Evolutionary conservation across 2,113 vertebrate species (phyloP), one percentile per base, ranked within the genome.

Genomic region (Thamnophis sirtalis): DNA sequence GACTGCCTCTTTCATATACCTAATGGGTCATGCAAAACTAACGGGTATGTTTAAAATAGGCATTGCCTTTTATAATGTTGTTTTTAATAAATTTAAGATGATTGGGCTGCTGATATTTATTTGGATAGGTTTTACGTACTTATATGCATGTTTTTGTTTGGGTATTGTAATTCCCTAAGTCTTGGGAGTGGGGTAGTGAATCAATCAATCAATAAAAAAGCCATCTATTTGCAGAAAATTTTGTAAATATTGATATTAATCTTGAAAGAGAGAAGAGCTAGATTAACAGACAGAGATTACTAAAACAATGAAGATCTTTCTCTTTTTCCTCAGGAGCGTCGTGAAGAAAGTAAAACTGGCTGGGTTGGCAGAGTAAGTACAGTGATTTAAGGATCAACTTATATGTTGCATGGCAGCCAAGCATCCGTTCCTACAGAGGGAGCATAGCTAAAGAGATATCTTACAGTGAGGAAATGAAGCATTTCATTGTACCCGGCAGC

Each of bases 311-410:
- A 90, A 92, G 48, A 91, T 54, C 53, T 92, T 94, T 91, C 93
- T 96, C 94, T 49, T 93, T 93, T 1, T 95, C 93, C 60, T 68
- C 92, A 97, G 97, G 94, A 96, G 0, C 96, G 92, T 93, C 96
- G 94, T 0, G 98, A 99, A 96, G 96, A 54, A 38, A 99, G 98
- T 95, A 92, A 38, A 90, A 99, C 98, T 1, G 99, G 99, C 93
- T 99, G 99, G 99, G 96, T 99, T 94, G 99, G 99, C 92, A 98
- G 97, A 95, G 99, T 99, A 97, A 98, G 99, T 98, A 15, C 63
- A 80, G 17, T 38, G 33, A 21, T 60, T 89, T 92, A 89, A 55
- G 26, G 5, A 43, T 22, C 43, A 51, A 51, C 24, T 49, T 24
- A 22, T 9, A 17, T 84, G 43, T 33, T 50, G 21, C 6, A 51